phyloP scores from a whole-genome alignment of 2,113 vertebrate species.

The Toxotes chatareus region DNA sequence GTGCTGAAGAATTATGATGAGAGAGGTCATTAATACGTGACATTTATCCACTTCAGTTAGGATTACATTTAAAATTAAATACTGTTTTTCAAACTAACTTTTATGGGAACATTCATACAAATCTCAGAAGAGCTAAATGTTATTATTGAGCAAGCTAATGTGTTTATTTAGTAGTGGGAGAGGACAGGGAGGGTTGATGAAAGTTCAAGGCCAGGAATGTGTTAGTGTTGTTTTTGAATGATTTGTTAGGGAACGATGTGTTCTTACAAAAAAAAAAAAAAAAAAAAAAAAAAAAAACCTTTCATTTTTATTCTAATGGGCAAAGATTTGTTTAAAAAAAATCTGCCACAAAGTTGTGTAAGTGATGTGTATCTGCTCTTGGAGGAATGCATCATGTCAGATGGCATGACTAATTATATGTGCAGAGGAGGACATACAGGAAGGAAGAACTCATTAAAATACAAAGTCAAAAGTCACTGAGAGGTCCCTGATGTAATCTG shows the following conservation, averaged over 20 bases:
- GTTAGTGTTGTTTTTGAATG: constrained; percentile 7
- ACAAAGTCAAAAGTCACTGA: constrained; percentile 46
- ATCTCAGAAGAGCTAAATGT: not conserved
- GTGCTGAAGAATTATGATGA: no score
- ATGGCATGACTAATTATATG: constrained; percentile 59
- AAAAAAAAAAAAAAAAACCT: not conserved
- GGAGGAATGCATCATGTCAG: constrained; percentile 44
- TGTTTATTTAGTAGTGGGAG: constrained; percentile 20
- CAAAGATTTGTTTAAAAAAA: constrained; percentile 20
- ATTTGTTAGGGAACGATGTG: not conserved
- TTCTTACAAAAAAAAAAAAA: not conserved
- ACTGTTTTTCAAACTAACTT: not conserved
- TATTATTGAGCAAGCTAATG: not conserved
- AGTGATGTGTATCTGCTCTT: constrained; percentile 58
- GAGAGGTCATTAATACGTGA: no score
- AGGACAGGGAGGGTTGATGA: constrained; percentile 27
- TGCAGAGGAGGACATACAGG: constrained; percentile 41
- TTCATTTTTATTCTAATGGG: not conserved
- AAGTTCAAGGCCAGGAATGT: constrained; percentile 41
- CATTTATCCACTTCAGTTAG: not conserved
- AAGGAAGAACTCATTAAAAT: constrained; percentile 55
- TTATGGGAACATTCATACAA: not conserved
- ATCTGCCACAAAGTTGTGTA: constrained; percentile 2
- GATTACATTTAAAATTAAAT: not conserved
- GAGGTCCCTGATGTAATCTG: constrained; percentile 51